Evolutionary conservation across 2,888 invertebrate genomes (phyloP), one percentile per base, ranked within the genome.

Genomic region (Eumerus sabulonum): DNA sequence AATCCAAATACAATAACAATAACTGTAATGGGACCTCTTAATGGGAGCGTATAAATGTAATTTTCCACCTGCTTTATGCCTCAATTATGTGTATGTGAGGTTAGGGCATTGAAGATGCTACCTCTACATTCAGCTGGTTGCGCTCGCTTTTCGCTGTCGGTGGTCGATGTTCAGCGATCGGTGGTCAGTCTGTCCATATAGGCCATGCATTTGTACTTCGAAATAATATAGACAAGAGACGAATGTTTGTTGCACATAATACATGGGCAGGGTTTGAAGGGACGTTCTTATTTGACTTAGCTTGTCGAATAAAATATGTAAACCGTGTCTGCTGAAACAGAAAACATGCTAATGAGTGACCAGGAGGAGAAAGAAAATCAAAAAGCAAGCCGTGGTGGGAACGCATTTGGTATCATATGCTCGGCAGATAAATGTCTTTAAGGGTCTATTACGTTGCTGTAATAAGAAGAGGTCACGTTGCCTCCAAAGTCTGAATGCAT

Each of bases 61-160:
- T 81, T 81, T 81, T 81, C 81, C 81, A 81, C 81, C 81, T 81
- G 81, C 70, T 71, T 76, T 76, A 81, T 76, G 76, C 81, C 76
- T 81, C 71, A 74, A 81, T 81, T 70, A 76, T 74, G 74, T 74
- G 74, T 64, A 74, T 79, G 79, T 54, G 56, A 68, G 68, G 3
- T 7, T 27, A 27, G 53, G 57, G 62, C 63, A 68, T 44, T 27
- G 67, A 67, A 72, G 67, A 66, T 77, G 66, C 71, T 53, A 62
- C 53, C 51, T 51, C 40, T 74, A 42, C 51, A 56, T 53, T 64
- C 74, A 79, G 74, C 68, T 79, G 79, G 64, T 27, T 27, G 27
- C 68, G 60, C 53, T 40, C 62, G 38, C 60, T 47, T 54, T 45
- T 27, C 44, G 51, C 35, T 44, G 44, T 13, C 51, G 51, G 66